These are phyloP conservation scores for Sitobion miscanthi DNA, from an alignment of 1,140 invertebrate genomes.

Conservation along the genomic window DNA sequence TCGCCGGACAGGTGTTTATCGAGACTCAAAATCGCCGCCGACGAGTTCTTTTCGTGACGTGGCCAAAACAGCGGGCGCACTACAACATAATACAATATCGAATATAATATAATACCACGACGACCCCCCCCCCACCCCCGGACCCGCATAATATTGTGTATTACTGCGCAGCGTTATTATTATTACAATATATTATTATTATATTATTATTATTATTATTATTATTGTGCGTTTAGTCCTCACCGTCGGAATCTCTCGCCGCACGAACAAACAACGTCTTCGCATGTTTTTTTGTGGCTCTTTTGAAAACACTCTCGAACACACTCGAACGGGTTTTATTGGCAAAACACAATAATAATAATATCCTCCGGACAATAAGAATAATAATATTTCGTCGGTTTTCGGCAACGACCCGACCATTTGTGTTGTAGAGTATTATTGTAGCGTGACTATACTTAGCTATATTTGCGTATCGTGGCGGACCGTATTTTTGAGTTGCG, in stretches of 20 bases:
- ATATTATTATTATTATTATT: constrained; percentile 6
- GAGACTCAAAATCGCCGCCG: not conserved
- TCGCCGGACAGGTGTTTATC: not conserved
- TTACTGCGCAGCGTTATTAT: not conserved
- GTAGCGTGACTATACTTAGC: not conserved
- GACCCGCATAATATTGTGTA: not conserved
- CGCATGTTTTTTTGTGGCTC: not conserved
- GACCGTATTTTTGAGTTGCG: not conserved
- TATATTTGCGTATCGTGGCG: not conserved
- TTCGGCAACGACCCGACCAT: not conserved
- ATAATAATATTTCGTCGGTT: constrained; percentile 12
- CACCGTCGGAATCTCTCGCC: not conserved
- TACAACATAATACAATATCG: not conserved
- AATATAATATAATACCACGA: not conserved
- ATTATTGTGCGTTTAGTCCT: not conserved
- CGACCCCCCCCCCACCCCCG: too few species aligned
- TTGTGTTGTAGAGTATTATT: not conserved
- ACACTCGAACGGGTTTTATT: constrained; percentile 47
- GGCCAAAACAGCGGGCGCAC: not conserved
- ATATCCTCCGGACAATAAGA: not conserved
- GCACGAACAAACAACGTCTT: constrained; percentile 21
- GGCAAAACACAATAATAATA: constrained; percentile 42
- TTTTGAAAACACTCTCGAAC: constrained; percentile 14
- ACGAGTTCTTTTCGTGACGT: not conserved
- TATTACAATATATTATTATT: not conserved